Evolutionary conservation across 2,888 invertebrate genomes (phyloP).

Genomic region (Sarcophaga caerulescens): DNA sequence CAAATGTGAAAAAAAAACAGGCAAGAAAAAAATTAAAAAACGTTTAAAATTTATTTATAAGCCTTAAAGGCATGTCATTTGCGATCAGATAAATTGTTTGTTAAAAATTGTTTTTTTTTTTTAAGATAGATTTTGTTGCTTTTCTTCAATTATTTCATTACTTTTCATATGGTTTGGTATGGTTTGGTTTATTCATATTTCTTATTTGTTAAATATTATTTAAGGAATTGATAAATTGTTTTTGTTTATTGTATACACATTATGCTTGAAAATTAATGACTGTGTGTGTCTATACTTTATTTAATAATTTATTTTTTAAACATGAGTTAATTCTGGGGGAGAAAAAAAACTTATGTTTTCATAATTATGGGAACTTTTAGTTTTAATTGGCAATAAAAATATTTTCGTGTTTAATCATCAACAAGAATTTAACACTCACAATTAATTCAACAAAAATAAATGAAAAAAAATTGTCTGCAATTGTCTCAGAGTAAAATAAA

Average conservation of each 20-base stretch:
- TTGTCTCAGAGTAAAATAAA: too few relatives aligned
- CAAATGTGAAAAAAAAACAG: not conserved
- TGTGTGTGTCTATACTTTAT: slow-evolving; percentile 31
- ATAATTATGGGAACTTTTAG: slow-evolving; percentile 53
- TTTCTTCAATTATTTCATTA: not conserved
- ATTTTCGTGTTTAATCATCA: slow-evolving; percentile 23
- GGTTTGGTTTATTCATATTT: too few relatives aligned
- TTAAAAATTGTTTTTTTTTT: slow-evolving; percentile 6
- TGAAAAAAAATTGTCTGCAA: not conserved
- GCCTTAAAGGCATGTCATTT: slow-evolving; percentile 65
- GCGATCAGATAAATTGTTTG: slow-evolving; percentile 66
- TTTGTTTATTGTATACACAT: slow-evolving; percentile 28
- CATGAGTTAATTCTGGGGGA: not conserved
- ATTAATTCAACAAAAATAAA: not conserved
- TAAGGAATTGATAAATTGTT: slow-evolving; percentile 62
- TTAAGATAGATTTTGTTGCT: not conserved
- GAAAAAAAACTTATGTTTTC: slow-evolving; percentile 12
- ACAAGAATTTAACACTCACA: not conserved
- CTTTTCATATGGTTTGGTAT: too few relatives aligned
- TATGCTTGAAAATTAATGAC: slow-evolving; percentile 63
- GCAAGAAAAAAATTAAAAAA: not conserved
- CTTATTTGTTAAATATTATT: too few relatives aligned
- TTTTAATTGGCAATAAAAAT: slow-evolving; percentile 25
- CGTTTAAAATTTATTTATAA: slow-evolving; percentile 31
- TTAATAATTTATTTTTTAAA: slow-evolving; percentile 14